A percentile compares a stretch with the other conserved stretches of the same genome.
These are phyloP conservation scores for Micronycteris hirsuta DNA, from an alignment of 2,113 vertebrate genomes.

Conservation along the genomic window DNA sequence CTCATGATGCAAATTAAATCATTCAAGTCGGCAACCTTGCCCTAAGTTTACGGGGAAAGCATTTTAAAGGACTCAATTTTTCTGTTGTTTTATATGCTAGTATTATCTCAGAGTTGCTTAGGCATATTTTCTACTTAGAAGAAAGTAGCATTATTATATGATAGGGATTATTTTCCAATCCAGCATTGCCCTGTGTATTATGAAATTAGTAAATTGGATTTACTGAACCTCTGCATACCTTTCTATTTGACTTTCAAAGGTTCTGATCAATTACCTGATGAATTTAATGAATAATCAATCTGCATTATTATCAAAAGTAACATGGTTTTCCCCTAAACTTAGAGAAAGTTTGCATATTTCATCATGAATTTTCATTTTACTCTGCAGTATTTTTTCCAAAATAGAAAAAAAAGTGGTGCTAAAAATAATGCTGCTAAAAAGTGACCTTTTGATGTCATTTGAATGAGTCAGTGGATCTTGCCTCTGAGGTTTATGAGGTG, in stretches of 20 bases:
- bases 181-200: neutral
- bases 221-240: neutral
- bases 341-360: neutral
- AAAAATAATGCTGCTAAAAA: neutral
- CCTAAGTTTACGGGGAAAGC: neutral
- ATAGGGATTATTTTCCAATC: neutral
- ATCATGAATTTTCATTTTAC: conserved; percentile 21
- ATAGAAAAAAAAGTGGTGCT: neutral
- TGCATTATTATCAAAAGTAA: neutral
- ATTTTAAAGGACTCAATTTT: neutral
- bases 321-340: neutral
- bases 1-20: neutral
- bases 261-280: neutral
- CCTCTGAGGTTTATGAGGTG: neutral
- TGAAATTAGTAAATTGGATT: neutral
- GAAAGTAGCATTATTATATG: neutral
- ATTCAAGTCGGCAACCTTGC: neutral
- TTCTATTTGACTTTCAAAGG: conserved; percentile 18
- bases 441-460: neutral
- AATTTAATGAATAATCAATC: conserved; percentile 15
- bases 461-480: conserved; percentile 14
- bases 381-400: neutral
- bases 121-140: neutral
- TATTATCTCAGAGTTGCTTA: neutral
- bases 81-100: neutral